Evolutionary conservation across 2,113 vertebrate genomes (phyloP), one percentile per base, ranked within the genome.

Genomic region (Periophthalmodon schlosseri): DNA sequence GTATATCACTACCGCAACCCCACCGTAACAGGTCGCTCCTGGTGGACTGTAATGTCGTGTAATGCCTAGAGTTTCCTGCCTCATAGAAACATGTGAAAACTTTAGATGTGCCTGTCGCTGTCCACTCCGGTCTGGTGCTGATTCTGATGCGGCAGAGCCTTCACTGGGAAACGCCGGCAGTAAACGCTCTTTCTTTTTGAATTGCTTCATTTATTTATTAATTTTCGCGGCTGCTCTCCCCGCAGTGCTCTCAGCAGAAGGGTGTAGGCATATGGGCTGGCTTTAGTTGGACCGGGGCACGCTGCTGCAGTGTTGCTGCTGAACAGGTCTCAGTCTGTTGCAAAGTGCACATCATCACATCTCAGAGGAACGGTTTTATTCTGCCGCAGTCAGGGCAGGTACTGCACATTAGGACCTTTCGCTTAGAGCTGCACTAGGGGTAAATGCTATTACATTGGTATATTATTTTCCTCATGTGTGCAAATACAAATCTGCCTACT

Each of bases 1-100:
- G 24, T 54, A 83, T 79, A 77, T 86, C 86, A 90, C 77, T 90
- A 87, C 85, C 90, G 88, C 82, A 92, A 89, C 82, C 23, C 60
- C 14, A 47, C 76, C 36, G 69, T 84, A 82, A 82, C 80, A 80
- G 84, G 85, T 86, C 69, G 56, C 63, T 72, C 20, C 34, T 39
- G 10, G 18, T 65, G 34, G 44, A 44, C n/a, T n/a, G 58, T 33
- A 61, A n/a, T 65, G 63, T n/a, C 18, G 20, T 20, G 34, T 13
- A 60, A 28, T 15, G 23, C 21, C 34, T 13, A 15, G 28, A 11
- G 18, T 65, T 64, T 33, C 34, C 33, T 16, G 18, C 33, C 33
- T n/a, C 34, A 20, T n/a, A 5, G 34, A 39, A n/a, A 39, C 20
- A 44, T 39, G 63, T 1, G 34, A n/a, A 65, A 65, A 65, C 34